phyloP scores from a whole-genome alignment of 2,797 vertebrate genomes.

The Tadarida brasiliensis region DNA sequence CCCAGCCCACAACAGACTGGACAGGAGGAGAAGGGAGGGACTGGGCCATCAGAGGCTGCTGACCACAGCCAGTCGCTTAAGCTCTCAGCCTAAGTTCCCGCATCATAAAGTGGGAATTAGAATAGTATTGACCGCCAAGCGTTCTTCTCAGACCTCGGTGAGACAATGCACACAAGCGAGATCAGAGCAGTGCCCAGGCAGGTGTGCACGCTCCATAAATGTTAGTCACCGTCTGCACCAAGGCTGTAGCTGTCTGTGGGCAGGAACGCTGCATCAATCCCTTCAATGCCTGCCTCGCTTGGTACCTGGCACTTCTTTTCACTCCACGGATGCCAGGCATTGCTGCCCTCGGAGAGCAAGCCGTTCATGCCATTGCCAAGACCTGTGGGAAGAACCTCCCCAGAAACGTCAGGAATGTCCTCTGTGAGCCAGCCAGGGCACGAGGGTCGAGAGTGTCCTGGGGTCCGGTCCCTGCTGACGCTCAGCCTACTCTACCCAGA shows the following conservation, averaged over 20 bases:
- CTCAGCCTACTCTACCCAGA: background rate
- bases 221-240: accelerated
- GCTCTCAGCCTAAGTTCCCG: background rate
- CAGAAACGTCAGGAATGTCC: background rate
- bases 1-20: background rate
- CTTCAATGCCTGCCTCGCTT: background rate
- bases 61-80: background rate
- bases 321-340: too few species aligned
- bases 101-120: background rate
- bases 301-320: background rate
- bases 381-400: background rate
- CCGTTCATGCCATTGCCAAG: accelerated
- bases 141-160: background rate
- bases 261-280: background rate
- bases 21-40: background rate
- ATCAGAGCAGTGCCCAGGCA: background rate
- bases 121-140: background rate
- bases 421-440: background rate
- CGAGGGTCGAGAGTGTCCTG: background rate
- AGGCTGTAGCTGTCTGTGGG: background rate
- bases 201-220: background rate
- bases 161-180: background rate
- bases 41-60: background rate
- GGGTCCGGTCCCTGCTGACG: background rate
- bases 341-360: background rate